These are phyloP conservation scores for Mylabris phalerata DNA, from an alignment of 1,140 invertebrate species.

Conservation along the genomic window DNA sequence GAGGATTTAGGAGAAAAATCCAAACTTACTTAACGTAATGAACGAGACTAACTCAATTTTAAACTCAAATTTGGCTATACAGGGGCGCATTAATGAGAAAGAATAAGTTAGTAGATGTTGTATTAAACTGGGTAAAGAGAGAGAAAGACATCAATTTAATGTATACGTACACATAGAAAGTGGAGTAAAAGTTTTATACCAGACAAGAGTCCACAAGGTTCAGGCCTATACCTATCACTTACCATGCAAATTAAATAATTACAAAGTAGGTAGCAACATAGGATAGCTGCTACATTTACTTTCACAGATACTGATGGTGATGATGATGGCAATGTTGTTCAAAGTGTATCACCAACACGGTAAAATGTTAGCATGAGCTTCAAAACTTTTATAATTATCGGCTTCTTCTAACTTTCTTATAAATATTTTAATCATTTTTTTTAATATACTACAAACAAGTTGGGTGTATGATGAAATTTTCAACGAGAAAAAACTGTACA, in stretches of 20 bases:
- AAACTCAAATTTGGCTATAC: slow-evolving; percentile 23
- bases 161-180: background rate
- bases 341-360: slow-evolving; percentile 26
- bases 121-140: slow-evolving; percentile 12
- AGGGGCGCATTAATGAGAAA: slow-evolving; percentile 32
- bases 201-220: slow-evolving; percentile 5
- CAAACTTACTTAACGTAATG: slow-evolving; percentile 32
- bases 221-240: slow-evolving; percentile 36
- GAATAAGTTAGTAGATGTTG: slow-evolving; percentile 35
- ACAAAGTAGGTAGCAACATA: slow-evolving; percentile 31
- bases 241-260: slow-evolving; percentile 42
- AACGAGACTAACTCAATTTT: slow-evolving; percentile 35
- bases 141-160: no score
- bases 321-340: slow-evolving; percentile 21
- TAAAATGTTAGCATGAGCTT: slow-evolving; percentile 26
- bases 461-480: background rate
- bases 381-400: slow-evolving; percentile 39
- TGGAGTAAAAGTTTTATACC: slow-evolving; percentile 24
- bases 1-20: background rate
- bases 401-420: slow-evolving; percentile 25
- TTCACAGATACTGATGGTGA: no score
- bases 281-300: no score
- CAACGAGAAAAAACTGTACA: background rate
- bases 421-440: slow-evolving; percentile 37
- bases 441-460: slow-evolving; percentile 3